Base-by-base conservation (phyloP, 2,888 invertebrate genomes). In the Villa cingulata region DNA sequence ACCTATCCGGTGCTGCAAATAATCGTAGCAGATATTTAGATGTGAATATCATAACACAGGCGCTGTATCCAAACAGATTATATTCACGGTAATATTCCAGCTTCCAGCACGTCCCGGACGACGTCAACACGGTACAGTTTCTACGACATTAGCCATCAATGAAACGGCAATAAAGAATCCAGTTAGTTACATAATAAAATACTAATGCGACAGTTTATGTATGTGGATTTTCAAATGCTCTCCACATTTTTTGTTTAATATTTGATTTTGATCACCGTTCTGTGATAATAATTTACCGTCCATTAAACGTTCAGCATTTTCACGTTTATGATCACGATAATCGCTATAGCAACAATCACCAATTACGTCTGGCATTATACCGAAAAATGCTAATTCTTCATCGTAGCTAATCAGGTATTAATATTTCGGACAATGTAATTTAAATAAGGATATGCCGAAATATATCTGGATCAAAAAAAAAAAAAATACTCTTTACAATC, bases 261-360 rank as follows among this genome's bases (percentile, higher is more conserved):
- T 90, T 87, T 52, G 74, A 64, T 84, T 84, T 68, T 91, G 91
- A 67, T 89, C 90, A 46, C 88, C 90, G 61, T 87, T 89, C 67
- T 92, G 91, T 56, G 89, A 90, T 52, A 91, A 90, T 51, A 91
- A 73, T 66, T 90, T 90, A 72, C 98, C 98, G 70, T 98, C 98
- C 83, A 96, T 86, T 47, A 98, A 79, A 53, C 98, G 76, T 70
- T 99, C 98, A 40, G 94, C 94, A 70, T 98, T 98, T 72, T 99
- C 98, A 46, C 98, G 80, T 70, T 98, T 98, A 50, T 97, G 80
- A 72, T 98, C 98, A 55, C 97, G 81, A 72, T 99, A 99, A 68
- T 98, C 98, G 72, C 99, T 98, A 72, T 98, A 98, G 70, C 98
- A 98, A 70, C 98, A 99, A 69, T 99, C 98, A 19, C 97, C 89